A percentile compares a stretch with the other conserved stretches of the same genome.
phyloP scores from a whole-genome alignment of 2,797 vertebrate species.

The Otolemur crassicaudatus region DNA sequence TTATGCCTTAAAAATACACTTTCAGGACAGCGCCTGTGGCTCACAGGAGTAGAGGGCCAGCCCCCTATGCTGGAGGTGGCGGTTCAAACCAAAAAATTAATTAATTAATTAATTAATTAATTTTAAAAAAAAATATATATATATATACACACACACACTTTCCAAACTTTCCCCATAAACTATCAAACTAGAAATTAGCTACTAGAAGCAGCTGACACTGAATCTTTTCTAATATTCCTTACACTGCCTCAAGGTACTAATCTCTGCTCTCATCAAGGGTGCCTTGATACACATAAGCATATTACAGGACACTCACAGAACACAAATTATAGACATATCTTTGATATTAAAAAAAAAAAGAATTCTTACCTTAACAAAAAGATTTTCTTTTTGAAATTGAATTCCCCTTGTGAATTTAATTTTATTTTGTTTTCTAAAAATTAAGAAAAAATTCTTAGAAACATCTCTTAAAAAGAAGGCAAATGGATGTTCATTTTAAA shows the following conservation, averaged over 20 bases:
- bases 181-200: slow-evolving; percentile 43
- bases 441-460: slow-evolving; percentile 29
- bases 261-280: neutral
- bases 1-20: neutral
- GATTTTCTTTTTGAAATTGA: slow-evolving; percentile 58
- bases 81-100: no score
- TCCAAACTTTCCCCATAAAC: slow-evolving; percentile 11
- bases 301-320: neutral
- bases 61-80: no score
- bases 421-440: slow-evolving; percentile 60
- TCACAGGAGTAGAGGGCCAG: no score
- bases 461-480: slow-evolving; percentile 52
- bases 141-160: neutral
- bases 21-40: neutral
- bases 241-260: neutral
- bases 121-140: no score
- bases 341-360: slow-evolving; percentile 6
- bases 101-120: no score
- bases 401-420: slow-evolving; percentile 30
- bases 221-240: neutral
- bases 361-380: slow-evolving; percentile 57
- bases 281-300: neutral
- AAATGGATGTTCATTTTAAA: slow-evolving; percentile 43
- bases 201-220: neutral
- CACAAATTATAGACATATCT: neutral